Evolutionary conservation across 2,113 vertebrate species (phyloP), one percentile per base, ranked within the genome.

Genomic region (Ophiodon elongatus): DNA sequence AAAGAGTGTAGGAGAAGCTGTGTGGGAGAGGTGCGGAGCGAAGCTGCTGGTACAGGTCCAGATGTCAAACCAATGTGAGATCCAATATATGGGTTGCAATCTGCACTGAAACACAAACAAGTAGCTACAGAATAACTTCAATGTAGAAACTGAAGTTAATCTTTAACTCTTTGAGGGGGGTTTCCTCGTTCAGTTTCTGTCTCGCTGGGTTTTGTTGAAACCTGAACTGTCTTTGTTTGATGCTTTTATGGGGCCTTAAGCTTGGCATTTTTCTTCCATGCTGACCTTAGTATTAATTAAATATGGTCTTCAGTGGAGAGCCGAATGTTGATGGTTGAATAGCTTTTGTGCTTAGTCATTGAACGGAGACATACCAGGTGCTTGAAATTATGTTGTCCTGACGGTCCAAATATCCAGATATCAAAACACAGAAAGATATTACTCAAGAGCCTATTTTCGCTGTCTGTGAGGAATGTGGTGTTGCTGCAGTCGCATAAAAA

Each of bases 401-500:
- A 29, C 31, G 10, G 39, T 83, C 60, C 66, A 47, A 73, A 81
- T 57, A 41, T 41, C 47, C 27, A 76, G 39, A 82, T 66, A 74
- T 27, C 31, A 88, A 85, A 91, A 86, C 83, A 79, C 19, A 25
- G 37, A 45, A 8, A 60, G 19, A 79, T 9, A 31, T 88, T 69
- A 68, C 67, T 79, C 63, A 66, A 79, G 39, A 47, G 63, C 43
- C 86, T 78, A 37, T 90, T 89, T 79, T 76, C 8, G 5, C 69
- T 67, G 76, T 89, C 87, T 47, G 54, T 3, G 17, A 73, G 83
- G 86, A 92, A 93, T 90, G 86, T 83, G 82, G 87, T 93, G 83
- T 90, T 57, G 54, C 64, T 81, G 21, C 77, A 76, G 68, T 68
- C 4, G 0, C 23, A 70, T 43, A 25, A 79, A 90, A 86, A 88